Conservation (phyloP, 2,888 invertebrate species). For the Pocota personata region DNA sequence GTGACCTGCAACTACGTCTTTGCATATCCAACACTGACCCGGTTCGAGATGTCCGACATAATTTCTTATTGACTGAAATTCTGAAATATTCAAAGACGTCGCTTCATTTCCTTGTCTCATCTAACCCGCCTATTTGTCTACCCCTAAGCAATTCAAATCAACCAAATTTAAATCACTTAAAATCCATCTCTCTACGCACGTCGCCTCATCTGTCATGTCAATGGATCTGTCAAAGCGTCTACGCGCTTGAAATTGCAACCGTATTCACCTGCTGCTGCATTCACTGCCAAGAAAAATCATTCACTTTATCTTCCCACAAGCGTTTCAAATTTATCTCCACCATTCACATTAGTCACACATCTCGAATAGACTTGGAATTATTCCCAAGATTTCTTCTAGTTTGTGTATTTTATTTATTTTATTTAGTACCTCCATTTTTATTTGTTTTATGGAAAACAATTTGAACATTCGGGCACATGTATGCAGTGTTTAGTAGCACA, state of each 20-base stretch:
- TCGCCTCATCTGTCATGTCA: constrained; percentile 35
- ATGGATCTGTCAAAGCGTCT: constrained; percentile 16
- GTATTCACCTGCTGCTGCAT: constrained; percentile 61
- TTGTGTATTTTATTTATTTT: constrained; percentile 32
- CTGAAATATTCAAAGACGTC: not conserved
- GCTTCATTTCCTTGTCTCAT: not conserved
- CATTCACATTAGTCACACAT: constrained; percentile 54
- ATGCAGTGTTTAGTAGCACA: not conserved
- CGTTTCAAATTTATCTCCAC: constrained; percentile 21
- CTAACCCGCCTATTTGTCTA: not conserved
- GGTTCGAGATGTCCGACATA: too few relatives aligned
- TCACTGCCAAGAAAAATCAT: constrained; percentile 51
- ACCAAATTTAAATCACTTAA: not conserved
- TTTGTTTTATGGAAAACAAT: constrained; percentile 39
- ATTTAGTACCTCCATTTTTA: constrained; percentile 19
- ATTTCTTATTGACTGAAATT: too few relatives aligned
- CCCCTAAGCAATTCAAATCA: constrained; percentile 10
- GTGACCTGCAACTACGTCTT: too few relatives aligned
- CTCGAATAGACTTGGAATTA: constrained; percentile 63
- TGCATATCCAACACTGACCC: too few relatives aligned
- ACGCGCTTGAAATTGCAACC: constrained; percentile 29
- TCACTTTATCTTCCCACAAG: constrained; percentile 27
- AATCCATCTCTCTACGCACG: not conserved
- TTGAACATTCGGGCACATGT: constrained; percentile 2
- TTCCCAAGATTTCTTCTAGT: constrained; percentile 25